Evolutionary conservation across 2,888 invertebrate species (phyloP), one percentile per base, ranked within the genome.

Genomic region (Noctua janthe): DNA sequence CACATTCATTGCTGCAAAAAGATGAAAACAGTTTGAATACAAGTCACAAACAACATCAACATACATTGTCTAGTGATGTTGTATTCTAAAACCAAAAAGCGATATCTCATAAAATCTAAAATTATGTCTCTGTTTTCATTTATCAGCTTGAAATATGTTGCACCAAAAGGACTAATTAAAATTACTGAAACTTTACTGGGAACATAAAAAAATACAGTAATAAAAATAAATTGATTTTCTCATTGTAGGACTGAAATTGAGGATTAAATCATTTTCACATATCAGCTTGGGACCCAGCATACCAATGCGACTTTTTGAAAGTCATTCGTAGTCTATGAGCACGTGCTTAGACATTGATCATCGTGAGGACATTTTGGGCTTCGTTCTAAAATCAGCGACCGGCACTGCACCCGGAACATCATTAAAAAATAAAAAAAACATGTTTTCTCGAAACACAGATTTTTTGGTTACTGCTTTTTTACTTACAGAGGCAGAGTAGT

Each of bases 51-150:
- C 75, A 64, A 64, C 83, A 87, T 85, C 83, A 76, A 81, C 77
- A 82, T 43, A 82, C 78, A 75, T 85, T 85, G 86, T 84, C 82
- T 84, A 84, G 82, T 70, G 59, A 67, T 59, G 80, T 47, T 69
- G 47, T 15, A 47, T 6, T n/a, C 15, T 17, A 43, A 43, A 47
- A 47, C 15, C 43, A n/a, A 69, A 47, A 0, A 47, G 69, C 17
- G 4, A 29, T 69, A 69, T 29, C 47, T 17, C 69, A 69, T n/a
- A 47, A 67, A 69, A 8, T 4, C 8, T 2, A 15, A 69, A 69
- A 47, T n/a, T 20, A 5, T 7, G 13, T 7, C 1, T 67, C 23
- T 47, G 2, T 1, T 67, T 67, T 23, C 13, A 1, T n/a, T 15
- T 29, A 2, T 7, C 13, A n/a, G 6, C n/a, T 59, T 59, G 2